phyloP scores from a whole-genome alignment of 1,140 invertebrate genomes.

The Battus philenor region DNA sequence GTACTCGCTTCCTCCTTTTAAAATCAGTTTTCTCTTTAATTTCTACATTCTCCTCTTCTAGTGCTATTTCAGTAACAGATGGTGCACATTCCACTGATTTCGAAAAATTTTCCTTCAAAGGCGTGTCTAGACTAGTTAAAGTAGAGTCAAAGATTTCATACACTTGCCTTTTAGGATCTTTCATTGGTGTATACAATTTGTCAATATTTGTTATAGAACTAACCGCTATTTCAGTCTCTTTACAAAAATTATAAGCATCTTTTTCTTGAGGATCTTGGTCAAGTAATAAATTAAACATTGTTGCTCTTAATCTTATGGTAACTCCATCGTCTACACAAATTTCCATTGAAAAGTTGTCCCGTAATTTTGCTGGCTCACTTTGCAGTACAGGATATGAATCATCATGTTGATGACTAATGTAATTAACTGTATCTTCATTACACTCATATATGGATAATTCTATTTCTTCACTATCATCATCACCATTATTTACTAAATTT shows the following conservation, averaged over 20 bases:
- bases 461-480: constrained; percentile 38
- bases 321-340: constrained; percentile 58
- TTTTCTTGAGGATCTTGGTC: constrained; percentile 29
- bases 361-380: constrained; percentile 35
- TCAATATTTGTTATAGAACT: constrained; percentile 46
- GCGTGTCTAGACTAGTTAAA: constrained; percentile 60
- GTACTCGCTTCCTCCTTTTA: constrained; percentile 53
- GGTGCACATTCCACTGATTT: constrained; percentile 27
- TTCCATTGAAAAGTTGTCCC: constrained; percentile 63
- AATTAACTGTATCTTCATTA: constrained; percentile 50
- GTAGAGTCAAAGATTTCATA: constrained; percentile 65
- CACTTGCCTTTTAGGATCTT: constrained; percentile 41
- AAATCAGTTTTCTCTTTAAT: constrained; percentile 41
- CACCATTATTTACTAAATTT: constrained; percentile 27
- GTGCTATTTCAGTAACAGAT: constrained; percentile 37
- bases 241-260: constrained; percentile 23
- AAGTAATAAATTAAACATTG: constrained; percentile 32
- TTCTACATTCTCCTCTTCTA: constrained; percentile 51
- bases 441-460: constrained; percentile 49
- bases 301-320: constrained; percentile 51
- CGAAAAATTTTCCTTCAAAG: constrained; percentile 43
- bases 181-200: constrained; percentile 55
- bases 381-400: constrained; percentile 25
- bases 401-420: constrained; percentile 34
- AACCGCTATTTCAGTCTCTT: constrained; percentile 44